Base-by-base conservation (phyloP, 2,888 invertebrate species). In the Homarus gammarus region DNA sequence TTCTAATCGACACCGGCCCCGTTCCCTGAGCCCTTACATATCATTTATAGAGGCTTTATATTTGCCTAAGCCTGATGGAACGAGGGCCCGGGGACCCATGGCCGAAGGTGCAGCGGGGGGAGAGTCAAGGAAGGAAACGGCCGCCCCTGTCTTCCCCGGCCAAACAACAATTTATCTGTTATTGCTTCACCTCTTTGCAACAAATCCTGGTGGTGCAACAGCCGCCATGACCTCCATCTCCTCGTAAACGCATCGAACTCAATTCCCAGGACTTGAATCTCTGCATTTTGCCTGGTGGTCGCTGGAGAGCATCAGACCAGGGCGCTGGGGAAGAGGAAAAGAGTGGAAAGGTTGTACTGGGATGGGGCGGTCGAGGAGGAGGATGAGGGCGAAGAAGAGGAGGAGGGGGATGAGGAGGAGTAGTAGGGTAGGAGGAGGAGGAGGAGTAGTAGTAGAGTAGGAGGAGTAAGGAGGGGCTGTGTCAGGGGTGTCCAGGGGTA, bases 21-120 rank as follows among this genome's bases (percentile, higher is more conserved):
- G 84, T 84, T 84, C 51, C 84, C 44, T 15, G 72, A 33, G 89
- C 78, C 89, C 84, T 84, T 89, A 84, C 79, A 86, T 82, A 90
- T 90, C 90, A 90, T 86, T 90, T 90, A 86, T 87, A 81, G 75
- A 75, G 90, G 86, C 70, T 86, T 78, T 89, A 83, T 75, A 90
- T 90, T 90, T 90, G 90, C 87, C 84, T 90, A 87, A 87, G 90
- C 64, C 87, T 87, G 90, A 87, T 87, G 87, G 81, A 87, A 90
- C 77, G 90, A 87, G 90, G 33, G 56, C 64, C 56, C 51, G 10
- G 90, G 90, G 90, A 90, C 36, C 78, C 82, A 70, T 86, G 86
- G 83, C 31, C 33, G 33, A 87, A 79, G 78, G 85, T 61, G 82
- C 36, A 81, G 82, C 75, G 75, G 72, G 44, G 79, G 81, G 78